Evolutionary conservation across 1,140 invertebrate genomes (phyloP).

Genomic region (Dreissena polymorpha): DNA sequence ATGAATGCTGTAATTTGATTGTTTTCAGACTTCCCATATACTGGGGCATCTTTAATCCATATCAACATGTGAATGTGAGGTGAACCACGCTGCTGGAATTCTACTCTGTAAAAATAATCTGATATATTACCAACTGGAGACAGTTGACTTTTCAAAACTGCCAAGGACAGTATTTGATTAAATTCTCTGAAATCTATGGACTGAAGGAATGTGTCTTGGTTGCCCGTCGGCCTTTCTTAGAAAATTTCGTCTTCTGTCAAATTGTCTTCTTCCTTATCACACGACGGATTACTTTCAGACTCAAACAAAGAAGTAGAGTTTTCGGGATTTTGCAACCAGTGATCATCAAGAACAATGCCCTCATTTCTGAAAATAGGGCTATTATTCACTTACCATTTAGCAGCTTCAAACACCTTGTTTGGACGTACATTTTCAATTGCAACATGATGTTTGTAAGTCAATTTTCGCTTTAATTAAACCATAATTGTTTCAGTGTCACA

Average conservation of each 20-base stretch:
- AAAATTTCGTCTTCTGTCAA: slow-evolving; percentile 30
- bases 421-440: slow-evolving; percentile 52
- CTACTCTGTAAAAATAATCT: slow-evolving; percentile 73
- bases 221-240: slow-evolving; percentile 32
- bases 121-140: slow-evolving; percentile 54
- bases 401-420: slow-evolving; percentile 26
- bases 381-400: slow-evolving; percentile 46
- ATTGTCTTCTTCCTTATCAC: not conserved
- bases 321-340: too few relatives aligned
- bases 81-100: slow-evolving; percentile 79
- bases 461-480: slow-evolving; percentile 54
- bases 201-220: slow-evolving; percentile 43
- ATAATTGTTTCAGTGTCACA: slow-evolving; percentile 21
- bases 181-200: slow-evolving; percentile 45
- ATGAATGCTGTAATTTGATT: slow-evolving; percentile 45
- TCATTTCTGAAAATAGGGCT: slow-evolving; percentile 51
- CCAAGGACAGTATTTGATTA: slow-evolving; percentile 41
- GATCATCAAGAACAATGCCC: slow-evolving; percentile 17
- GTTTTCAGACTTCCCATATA: slow-evolving; percentile 38
- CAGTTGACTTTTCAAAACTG: slow-evolving; percentile 31
- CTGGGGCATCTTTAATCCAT: slow-evolving; percentile 77
- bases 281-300: not conserved
- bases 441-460: slow-evolving; percentile 47
- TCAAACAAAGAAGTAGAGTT: not conserved
- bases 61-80: slow-evolving; percentile 79